Evolutionary conservation across 2,797 vertebrate species (phyloP).

Genomic region (Microctenopoma steveboyesi): DNA sequence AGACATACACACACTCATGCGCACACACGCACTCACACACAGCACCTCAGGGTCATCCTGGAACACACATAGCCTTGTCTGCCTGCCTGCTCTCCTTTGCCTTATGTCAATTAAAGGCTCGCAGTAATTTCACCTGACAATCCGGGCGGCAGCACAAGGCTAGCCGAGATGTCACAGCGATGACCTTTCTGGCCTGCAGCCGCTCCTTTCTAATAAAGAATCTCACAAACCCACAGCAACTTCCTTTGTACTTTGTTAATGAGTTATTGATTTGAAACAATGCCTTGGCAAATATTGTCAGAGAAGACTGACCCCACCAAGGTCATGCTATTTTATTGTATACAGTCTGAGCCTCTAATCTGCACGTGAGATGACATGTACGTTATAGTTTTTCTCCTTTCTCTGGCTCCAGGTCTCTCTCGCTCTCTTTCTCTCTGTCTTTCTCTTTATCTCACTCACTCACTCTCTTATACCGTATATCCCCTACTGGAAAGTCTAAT

Average conservation of each 20-base stretch:
- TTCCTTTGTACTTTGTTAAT: constrained; percentile 99
- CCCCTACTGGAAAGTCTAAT: constrained; percentile 51
- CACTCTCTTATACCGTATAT: constrained; percentile 42
- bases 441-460: not conserved
- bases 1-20: constrained; percentile 43
- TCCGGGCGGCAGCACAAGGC: constrained; percentile 88
- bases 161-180: constrained; percentile 93
- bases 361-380: constrained; percentile 69
- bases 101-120: constrained; percentile 95
- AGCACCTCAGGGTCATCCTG: constrained; percentile 80
- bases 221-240: constrained; percentile 89
- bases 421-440: constrained; percentile 4
- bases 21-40: constrained; percentile 42
- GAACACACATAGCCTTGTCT: constrained; percentile 83
- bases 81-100: constrained; percentile 86
- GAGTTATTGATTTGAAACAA: constrained; percentile 99
- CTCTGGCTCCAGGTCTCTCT: constrained; percentile 19
- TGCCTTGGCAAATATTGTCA: constrained; percentile 95
- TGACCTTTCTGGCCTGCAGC: constrained; percentile 95
- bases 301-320: constrained; percentile 90
- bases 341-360: constrained; percentile 88
- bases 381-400: constrained; percentile 67
- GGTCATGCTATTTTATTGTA: constrained; percentile 88
- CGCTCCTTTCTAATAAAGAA: constrained; percentile 93
- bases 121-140: constrained; percentile 99